Evolutionary conservation across 2,113 vertebrate genomes (phyloP), one percentile per base, ranked within the genome.

Genomic region (Columbina picui): DNA sequence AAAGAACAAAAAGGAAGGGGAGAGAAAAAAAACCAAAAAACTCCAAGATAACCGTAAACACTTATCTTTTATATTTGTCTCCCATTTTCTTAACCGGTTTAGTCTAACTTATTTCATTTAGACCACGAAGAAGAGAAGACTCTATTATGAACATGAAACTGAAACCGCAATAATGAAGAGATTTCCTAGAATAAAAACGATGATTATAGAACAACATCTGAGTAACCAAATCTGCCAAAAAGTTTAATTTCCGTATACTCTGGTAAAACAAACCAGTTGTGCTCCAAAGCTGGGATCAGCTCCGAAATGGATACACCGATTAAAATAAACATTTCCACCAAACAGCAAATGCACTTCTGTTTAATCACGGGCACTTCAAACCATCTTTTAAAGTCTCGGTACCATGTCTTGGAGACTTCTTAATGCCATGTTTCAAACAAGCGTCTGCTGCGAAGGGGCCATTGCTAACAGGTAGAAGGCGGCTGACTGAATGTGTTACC

Each of bases 181-280:
- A 98, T 97, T 98, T 97, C 97, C 97, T 96, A 97, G 97, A 98
- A 97, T 96, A 92, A 98, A 97, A 97, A 95, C 47, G 86, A 95
- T 84, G 94, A 98, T 97, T 98, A 95, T 93, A 98, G 95, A 97
- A 94, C 96, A 95, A 96, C 95, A 97, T 97, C 84, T 79, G 96
- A 98, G 96, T 96, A 97, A 97, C 95, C 95, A 96, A 97, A 97
- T 94, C 97, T 97, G 96, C 93, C 88, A 89, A 90, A 97, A 34
- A 85, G 95, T 97, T 97, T 97, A 96, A 97, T 96, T 97, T 96
- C 96, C 95, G 73, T 96, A 93, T 57, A 39, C 92, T 85, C 70
- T 83, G 94, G 94, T 92, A 95, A 93, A 97, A 96, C 95, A 85
- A 96, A 96, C 90, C 93, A 79, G 87, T 97, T 86, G 69, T 77